Evolutionary conservation across 2,888 invertebrate species (phyloP).

Genomic region (Eulithis prunata): DNA sequence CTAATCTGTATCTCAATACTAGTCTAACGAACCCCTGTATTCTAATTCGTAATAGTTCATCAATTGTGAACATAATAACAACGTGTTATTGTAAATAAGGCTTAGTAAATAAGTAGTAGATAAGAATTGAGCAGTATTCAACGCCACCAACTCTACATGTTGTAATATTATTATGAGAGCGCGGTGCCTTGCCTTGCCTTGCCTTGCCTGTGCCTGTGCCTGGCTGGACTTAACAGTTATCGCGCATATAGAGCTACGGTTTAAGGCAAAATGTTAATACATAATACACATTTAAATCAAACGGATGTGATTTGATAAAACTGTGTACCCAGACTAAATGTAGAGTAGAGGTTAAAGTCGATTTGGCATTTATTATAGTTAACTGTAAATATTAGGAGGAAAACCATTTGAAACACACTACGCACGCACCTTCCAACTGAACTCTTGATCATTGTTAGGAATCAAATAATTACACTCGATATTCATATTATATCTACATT

Average conservation of each 20-base stretch:
- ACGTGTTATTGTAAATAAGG: slow-evolving; percentile 45
- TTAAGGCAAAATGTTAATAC: too few species aligned
- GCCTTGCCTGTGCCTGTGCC: too few species aligned
- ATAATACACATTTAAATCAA: slow-evolving; percentile 15
- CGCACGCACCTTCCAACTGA: slow-evolving; percentile 6
- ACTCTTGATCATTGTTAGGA: slow-evolving; percentile 3
- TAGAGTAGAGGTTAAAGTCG: slow-evolving; percentile 31
- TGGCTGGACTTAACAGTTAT: too few species aligned
- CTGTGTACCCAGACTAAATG: slow-evolving; percentile 26
- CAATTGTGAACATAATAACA: slow-evolving; percentile 19
- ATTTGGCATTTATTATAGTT: slow-evolving; percentile 41
- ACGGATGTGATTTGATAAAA: slow-evolving; percentile 28
- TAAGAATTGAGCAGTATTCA: slow-evolving; percentile 55
- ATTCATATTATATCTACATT: not conserved
- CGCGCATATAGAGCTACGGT: too few species aligned
- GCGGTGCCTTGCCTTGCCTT: not conserved
- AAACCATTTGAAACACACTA: slow-evolving; percentile 10
- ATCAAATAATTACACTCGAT: not conserved
- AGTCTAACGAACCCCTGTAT: slow-evolving; percentile 47
- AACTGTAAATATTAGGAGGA: slow-evolving; percentile 37
- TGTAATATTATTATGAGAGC: slow-evolving; percentile 25
- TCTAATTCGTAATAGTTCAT: slow-evolving; percentile 24
- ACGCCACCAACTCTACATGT: slow-evolving; percentile 37
- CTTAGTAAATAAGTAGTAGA: slow-evolving; percentile 43
- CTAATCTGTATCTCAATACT: slow-evolving; percentile 41